Evolutionary conservation across 1,140 invertebrate species (phyloP).

Genomic region (Campoletis sonorensis): DNA sequence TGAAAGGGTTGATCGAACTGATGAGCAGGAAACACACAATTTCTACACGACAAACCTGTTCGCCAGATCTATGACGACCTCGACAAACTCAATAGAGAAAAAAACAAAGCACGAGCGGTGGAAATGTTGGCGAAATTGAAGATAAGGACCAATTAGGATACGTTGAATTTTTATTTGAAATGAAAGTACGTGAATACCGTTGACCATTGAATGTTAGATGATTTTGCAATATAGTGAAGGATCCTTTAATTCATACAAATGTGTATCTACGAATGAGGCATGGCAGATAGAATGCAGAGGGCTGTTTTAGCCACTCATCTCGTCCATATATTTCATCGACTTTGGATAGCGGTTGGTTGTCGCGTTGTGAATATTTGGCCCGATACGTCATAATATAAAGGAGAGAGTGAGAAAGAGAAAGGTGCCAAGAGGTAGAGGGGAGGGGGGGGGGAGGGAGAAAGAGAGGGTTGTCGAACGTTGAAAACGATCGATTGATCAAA

Average conservation of each 20-base stretch:
- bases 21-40: too few relatives aligned
- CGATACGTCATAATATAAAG: conserved; percentile 65
- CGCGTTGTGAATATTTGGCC: conserved; percentile 58
- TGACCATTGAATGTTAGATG: too few relatives aligned
- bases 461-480: conserved; percentile 37
- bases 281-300: not conserved
- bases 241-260: conserved; percentile 9
- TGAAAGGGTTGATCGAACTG: too few relatives aligned
- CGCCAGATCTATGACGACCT: too few relatives aligned
- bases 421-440: not conserved
- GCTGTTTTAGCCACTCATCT: not conserved
- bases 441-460: too few relatives aligned
- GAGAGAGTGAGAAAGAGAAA: conserved; percentile 35
- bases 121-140: too few relatives aligned
- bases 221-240: not conserved
- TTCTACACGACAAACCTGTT: too few relatives aligned
- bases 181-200: too few relatives aligned
- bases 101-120: too few relatives aligned
- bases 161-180: too few relatives aligned
- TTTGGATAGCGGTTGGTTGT: conserved; percentile 54
- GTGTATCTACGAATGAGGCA: conserved; percentile 12
- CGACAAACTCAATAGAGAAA: too few relatives aligned
- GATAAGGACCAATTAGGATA: too few relatives aligned
- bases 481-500: conserved; percentile 8
- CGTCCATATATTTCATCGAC: not conserved